Percentiles rank a stretch among this genome's conserved stretches.
phyloP scores from a whole-genome alignment of 2,797 vertebrate genomes.

The Sebastes steindachneri region DNA sequence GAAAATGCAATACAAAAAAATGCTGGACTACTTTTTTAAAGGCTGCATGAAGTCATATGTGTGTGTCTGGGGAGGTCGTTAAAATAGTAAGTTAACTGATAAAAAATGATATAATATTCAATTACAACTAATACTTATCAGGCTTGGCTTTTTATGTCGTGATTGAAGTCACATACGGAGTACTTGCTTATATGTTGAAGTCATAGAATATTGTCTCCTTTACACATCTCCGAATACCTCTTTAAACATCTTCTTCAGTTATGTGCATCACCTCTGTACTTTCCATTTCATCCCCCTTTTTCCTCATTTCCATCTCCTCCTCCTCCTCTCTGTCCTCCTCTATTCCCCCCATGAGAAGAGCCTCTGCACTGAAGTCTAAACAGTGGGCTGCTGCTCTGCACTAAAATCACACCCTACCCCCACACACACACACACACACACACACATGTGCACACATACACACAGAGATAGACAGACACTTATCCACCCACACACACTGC shows the following conservation, averaged over 20 bases:
- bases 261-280: neutral
- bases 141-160: neutral
- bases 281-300: neutral
- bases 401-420: slow-evolving; percentile 35
- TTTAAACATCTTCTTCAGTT: neutral
- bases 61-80: neutral
- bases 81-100: neutral
- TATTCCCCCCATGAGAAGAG: neutral
- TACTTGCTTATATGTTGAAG: neutral
- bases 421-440: slow-evolving; percentile 45
- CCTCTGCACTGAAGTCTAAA: slow-evolving; percentile 19
- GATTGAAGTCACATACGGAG: neutral
- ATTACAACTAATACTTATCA: neutral
- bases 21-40: neutral
- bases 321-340: neutral
- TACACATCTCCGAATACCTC: neutral
- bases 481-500: slow-evolving; percentile 58
- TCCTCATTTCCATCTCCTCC: neutral
- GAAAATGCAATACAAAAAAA: neutral
- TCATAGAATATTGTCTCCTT: neutral
- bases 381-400: slow-evolving; percentile 17
- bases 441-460: neutral
- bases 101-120: neutral
- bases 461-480: slow-evolving; percentile 45
- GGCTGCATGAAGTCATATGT: neutral